Evolutionary conservation across 2,888 invertebrate genomes (phyloP).

Genomic region (Ephialtes manifestator): DNA sequence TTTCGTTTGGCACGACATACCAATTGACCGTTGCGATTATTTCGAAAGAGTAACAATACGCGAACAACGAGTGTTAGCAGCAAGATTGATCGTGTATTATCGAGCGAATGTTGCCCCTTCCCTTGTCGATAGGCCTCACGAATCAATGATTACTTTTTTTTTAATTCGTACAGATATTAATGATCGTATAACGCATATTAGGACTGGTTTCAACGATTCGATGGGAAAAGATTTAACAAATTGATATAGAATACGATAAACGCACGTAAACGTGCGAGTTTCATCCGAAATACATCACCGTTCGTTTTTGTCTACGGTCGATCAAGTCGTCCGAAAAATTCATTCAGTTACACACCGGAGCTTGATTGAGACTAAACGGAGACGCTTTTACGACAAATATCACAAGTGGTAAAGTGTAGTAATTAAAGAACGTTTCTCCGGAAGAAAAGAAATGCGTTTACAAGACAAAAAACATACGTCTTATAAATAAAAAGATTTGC

Average conservation of each 20-base stretch:
- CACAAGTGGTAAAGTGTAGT: constrained; percentile 54
- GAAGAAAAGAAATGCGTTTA: neutral
- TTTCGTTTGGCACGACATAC: constrained; percentile 28
- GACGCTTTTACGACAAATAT: constrained; percentile 57
- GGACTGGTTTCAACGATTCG: constrained; percentile 6
- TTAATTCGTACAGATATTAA: constrained; percentile 12
- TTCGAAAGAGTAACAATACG: neutral
- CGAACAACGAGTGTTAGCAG: neutral
- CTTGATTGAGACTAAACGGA: constrained; percentile 8
- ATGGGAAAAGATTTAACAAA: constrained; percentile 19
- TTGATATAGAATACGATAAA: neutral
- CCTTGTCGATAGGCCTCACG: constrained; percentile 6
- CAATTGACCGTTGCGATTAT: constrained; percentile 10
- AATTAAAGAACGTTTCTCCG: constrained; percentile 25
- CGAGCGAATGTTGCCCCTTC: neutral
- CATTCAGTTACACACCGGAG: constrained; percentile 19
- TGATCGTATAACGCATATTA: constrained; percentile 18
- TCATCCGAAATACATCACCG: neutral
- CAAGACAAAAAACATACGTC: constrained; percentile 10
- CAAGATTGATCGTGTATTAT: neutral
- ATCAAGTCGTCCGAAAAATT: constrained; percentile 12
- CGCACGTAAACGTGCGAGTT: neutral
- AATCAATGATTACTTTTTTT: neutral
- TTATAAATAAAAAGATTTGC: neutral
- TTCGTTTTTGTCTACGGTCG: constrained; percentile 1